Conservation (phyloP, 2,888 invertebrate species). For the Crematogaster levior region DNA sequence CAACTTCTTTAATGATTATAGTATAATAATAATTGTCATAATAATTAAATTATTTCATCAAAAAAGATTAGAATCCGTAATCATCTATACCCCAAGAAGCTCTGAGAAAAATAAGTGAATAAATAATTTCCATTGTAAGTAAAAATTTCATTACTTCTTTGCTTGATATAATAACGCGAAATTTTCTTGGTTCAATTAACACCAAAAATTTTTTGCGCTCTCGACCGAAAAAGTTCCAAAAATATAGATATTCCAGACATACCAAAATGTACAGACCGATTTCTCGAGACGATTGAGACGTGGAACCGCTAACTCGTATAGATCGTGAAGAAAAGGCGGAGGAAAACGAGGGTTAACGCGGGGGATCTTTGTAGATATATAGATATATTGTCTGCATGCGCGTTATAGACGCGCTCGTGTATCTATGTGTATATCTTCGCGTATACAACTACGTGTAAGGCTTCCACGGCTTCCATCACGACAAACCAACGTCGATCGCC, state of each 20-base stretch:
- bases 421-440: slow-evolving; percentile 68
- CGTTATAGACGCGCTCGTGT: slow-evolving; percentile 51
- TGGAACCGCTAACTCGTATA: slow-evolving; percentile 25
- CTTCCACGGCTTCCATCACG: slow-evolving; percentile 85
- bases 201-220: background rate
- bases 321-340: slow-evolving; percentile 48
- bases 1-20: background rate
- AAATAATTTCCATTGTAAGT: background rate
- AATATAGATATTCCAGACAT: background rate
- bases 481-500: slow-evolving; percentile 85
- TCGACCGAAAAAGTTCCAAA: background rate
- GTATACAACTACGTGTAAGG: slow-evolving; percentile 79
- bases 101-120: background rate
- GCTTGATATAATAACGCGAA: background rate
- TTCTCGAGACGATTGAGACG: slow-evolving; percentile 17
- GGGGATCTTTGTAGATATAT: slow-evolving; percentile 56
- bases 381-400: slow-evolving; percentile 58
- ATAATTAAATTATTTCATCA: background rate
- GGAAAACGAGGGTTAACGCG: slow-evolving; percentile 67
- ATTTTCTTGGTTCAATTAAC: background rate
- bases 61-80: background rate
- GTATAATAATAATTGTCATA: background rate
- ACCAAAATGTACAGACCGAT: background rate
- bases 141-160: background rate
- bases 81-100: background rate